Base-by-base conservation (phyloP, 2,888 invertebrate species). In the Ormyrus thymus region DNA sequence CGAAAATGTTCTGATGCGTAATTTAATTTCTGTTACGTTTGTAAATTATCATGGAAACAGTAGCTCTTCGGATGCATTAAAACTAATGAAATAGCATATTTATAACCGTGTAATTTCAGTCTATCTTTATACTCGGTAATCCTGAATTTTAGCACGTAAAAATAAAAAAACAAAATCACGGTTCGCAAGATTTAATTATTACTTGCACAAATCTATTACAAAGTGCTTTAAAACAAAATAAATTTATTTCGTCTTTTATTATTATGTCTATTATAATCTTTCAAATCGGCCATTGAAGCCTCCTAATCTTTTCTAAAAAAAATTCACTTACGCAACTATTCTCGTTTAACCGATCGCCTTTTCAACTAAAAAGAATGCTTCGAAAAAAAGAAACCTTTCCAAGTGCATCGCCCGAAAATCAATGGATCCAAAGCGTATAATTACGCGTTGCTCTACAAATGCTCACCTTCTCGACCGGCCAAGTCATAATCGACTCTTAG, bases 71-170 rank as follows among this genome's bases (percentile, higher is more conserved):
- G 0, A 29, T 58, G 15, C 46, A 9, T 10, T 66, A 13, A 13
- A 45, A 59, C 59, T 74, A 66, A 74, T 74, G 66, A 66, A 66
- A 51, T 13, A 50, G 15, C 58, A 9, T 68, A 61, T 68, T 68
- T 68, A 68, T 56, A 68, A n/a, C 6, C 68, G 68, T 59, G 46
- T 51, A 61, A 66, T 75, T 59, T 15, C 11, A 45, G 58, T 74
- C 8, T 11, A 5, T 53, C n/a, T 29, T 29, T 29, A 29, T 29
- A 29, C 29, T 29, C 29, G 11, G 51, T 53, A 53, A 68, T 53
- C 2, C 46, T 51, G 7, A 61, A 13, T 11, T 10, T 75, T 74
- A 65, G 50, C 10, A 59, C 50, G 58, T 29, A 50, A 13, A 59
- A 66, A 45, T 56, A 29, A 29, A 29, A 29, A 29, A 3, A 29